Percentiles rank a stretch among this genome's conserved stretches.
phyloP scores from a whole-genome alignment of 2,113 vertebrate genomes.

The Atractosteus spatula region DNA sequence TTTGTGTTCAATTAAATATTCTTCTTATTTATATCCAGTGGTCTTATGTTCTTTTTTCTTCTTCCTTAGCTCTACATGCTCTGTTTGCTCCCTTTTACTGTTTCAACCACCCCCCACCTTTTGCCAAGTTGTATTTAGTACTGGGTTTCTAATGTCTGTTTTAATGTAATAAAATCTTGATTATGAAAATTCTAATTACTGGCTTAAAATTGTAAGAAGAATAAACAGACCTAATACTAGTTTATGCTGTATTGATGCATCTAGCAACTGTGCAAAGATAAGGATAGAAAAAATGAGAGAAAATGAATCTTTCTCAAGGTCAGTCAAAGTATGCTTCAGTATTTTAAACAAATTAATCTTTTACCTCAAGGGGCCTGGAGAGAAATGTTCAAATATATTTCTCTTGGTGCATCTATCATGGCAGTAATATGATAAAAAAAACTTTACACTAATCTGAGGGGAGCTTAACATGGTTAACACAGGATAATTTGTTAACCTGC shows the following conservation, averaged over 20 bases:
- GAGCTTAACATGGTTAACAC: constrained; percentile 39
- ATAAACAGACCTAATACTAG: no score
- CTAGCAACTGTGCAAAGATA: constrained; percentile 8
- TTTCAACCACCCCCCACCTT: no score
- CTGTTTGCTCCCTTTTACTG: no score
- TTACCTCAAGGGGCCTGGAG: constrained; percentile 51
- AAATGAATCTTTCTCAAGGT: constrained; percentile 44
- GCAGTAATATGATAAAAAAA: constrained; percentile 59
- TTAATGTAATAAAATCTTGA: no score
- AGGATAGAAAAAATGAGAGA: background rate
- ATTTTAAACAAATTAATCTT: constrained; percentile 64
- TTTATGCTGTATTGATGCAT: background rate
- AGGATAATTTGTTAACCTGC: constrained; percentile 49
- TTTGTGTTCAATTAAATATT: no score
- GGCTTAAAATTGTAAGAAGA: no score
- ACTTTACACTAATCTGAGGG: constrained; percentile 28
- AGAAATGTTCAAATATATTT: background rate
- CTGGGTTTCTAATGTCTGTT: no score
- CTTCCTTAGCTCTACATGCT: no score
- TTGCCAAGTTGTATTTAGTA: no score
- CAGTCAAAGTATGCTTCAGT: constrained; percentile 44
- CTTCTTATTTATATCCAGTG: no score
- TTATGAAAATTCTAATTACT: no score
- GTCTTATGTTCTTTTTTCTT: no score
- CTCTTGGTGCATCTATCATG: constrained; percentile 43